Evolutionary conservation across 2,888 invertebrate genomes (phyloP).

Genomic region (Epistrophella euchroma): DNA sequence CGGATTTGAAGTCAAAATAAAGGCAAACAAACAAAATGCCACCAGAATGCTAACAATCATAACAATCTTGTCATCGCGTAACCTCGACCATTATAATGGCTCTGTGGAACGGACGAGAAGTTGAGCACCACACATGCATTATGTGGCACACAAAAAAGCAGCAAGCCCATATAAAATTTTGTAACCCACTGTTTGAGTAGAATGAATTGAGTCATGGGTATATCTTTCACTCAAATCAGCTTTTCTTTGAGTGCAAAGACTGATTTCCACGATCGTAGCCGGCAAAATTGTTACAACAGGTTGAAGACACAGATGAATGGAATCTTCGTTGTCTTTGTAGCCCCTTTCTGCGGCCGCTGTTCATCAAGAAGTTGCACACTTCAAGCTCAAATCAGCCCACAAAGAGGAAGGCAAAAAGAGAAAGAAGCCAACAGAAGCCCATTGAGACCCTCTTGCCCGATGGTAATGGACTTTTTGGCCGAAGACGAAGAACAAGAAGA

Average conservation of each 20-base stretch:
- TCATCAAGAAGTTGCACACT: slow-evolving; percentile 8
- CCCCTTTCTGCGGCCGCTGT: neutral
- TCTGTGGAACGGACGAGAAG: slow-evolving; percentile 5
- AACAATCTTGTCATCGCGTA: slow-evolving; percentile 55
- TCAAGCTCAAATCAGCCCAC: slow-evolving; percentile 53
- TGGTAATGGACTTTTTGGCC: slow-evolving; percentile 50
- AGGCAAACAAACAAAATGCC: slow-evolving; percentile 44
- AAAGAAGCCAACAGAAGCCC: slow-evolving; percentile 58
- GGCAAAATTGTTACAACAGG: slow-evolving; percentile 68
- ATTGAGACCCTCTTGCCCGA: slow-evolving; percentile 61
- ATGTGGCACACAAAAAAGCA: slow-evolving; percentile 46
- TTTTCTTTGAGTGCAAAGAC: slow-evolving; percentile 46
- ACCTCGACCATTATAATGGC: slow-evolving; percentile 14
- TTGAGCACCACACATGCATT: neutral
- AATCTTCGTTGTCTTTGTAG: slow-evolving; percentile 22
- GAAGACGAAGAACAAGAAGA: slow-evolving; percentile 25
- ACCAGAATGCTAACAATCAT: slow-evolving; percentile 54
- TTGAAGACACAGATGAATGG: slow-evolving; percentile 64
- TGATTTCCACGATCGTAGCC: slow-evolving; percentile 59
- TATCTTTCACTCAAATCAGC: slow-evolving; percentile 49
- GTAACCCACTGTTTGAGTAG: slow-evolving; percentile 58
- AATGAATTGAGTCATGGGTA: slow-evolving; percentile 10
- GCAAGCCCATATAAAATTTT: neutral
- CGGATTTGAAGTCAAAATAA: slow-evolving; percentile 33
- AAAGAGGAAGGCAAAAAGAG: slow-evolving; percentile 56